phyloP scores from a whole-genome alignment of 2,888 invertebrate species.

The Pristionchus exspectatus region DNA sequence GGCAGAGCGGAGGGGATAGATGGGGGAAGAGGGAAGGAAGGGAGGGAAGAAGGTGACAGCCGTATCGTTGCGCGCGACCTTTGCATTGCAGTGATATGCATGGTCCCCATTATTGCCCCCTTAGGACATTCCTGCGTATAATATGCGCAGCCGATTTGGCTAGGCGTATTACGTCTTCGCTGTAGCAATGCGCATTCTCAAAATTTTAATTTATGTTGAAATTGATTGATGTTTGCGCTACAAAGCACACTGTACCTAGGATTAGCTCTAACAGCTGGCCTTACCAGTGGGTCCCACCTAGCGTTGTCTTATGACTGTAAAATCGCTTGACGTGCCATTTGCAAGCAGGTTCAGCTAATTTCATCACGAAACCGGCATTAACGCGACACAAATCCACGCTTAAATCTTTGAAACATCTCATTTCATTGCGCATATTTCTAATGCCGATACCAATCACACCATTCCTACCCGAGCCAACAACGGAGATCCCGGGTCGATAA shows the following conservation, averaged over 20 bases:
- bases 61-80: constrained; percentile 18
- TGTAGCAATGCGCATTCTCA: background rate
- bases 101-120: background rate
- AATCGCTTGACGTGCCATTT: too few species aligned
- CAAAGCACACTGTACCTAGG: background rate
- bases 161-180: background rate
- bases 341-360: background rate
- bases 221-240: too few species aligned
- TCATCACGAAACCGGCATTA: background rate
- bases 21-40: background rate
- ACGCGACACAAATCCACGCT: background rate
- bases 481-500: too few species aligned
- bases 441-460: background rate
- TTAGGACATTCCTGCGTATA: background rate
- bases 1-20: background rate
- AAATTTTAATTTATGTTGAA: too few species aligned
- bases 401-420: background rate
- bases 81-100: background rate
- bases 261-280: too few species aligned
- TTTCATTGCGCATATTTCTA: too few species aligned
- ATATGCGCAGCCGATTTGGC: background rate
- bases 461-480: background rate
- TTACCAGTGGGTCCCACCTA: too few species aligned
- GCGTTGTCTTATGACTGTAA: too few species aligned
- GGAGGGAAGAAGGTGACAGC: background rate